These are phyloP conservation scores for Phodopus roborovskii DNA, from an alignment of 2,113 vertebrate genomes.

Conservation along the genomic window DNA sequence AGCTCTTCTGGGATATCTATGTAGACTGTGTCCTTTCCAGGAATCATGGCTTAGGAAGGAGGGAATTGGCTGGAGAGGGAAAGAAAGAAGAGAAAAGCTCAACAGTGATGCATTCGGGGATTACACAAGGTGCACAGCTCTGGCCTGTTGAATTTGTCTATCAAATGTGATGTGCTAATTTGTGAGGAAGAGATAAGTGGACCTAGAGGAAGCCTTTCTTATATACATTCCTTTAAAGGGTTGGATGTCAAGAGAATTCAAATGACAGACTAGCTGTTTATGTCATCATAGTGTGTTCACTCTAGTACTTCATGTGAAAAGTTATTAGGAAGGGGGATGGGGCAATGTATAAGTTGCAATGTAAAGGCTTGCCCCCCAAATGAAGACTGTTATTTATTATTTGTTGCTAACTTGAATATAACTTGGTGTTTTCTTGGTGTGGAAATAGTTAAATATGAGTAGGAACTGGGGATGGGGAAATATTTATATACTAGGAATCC, in stretches of 20 bases:
- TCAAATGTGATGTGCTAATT: neutral
- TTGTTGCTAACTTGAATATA: conserved; percentile 1
- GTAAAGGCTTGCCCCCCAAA: neutral
- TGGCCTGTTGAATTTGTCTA: conserved; percentile 18
- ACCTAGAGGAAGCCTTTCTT: neutral
- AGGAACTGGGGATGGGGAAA: neutral
- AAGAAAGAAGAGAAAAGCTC: conserved; percentile 82
- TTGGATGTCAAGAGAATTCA: neutral
- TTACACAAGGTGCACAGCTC: conserved; percentile 83
- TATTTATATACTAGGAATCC: neutral
- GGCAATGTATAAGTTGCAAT: neutral
- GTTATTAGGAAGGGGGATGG: neutral
- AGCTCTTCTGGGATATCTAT: conserved; percentile 97
- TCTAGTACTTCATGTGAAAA: neutral
- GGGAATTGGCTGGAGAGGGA: conserved; percentile 83
- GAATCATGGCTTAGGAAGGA: conserved; percentile 95
- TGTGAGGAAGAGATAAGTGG: neutral
- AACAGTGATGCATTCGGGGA: conserved; percentile 75
- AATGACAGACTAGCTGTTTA: neutral
- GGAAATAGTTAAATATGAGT: neutral
- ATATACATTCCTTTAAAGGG: neutral
- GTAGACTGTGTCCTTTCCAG: conserved; percentile 95
- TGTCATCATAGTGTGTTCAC: neutral
- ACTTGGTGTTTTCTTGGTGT: neutral
- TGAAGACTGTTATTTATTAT: neutral